Evolutionary conservation across 53 echinoderm and acorn worm genomes (phyloP), one percentile per base, ranked within the genome.

Genomic region (Astropecten irregularis): DNA sequence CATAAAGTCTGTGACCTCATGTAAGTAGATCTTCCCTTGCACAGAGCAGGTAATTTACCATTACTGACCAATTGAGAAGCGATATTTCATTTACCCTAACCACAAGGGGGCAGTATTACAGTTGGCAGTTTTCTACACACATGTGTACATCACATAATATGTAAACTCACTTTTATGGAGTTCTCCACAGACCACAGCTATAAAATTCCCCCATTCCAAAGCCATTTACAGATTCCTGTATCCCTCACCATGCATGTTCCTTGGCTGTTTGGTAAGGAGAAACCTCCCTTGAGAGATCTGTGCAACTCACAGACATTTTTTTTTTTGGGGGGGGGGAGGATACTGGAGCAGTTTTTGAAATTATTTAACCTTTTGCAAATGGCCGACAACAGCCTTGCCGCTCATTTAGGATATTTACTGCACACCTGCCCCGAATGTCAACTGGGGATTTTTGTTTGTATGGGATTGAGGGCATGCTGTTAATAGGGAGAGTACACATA

Each of bases 341-440:
- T 15, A 19, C 15, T 25, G 26, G 8, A 40, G 3, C 36, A 38
- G 37, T 21, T 38, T 34, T 11, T 19, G n/a, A 66, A 39, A 38
- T 20, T 39, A 10, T 18, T 23, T 21, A 9, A 33, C 21, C 37
- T 22, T 67, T 14, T 39, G 21, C 21, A 34, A 38, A 23, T 33
- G 9, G 34, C n/a, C 39, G 5, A 13, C 25, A 15, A 25, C 11
- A 15, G 57, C 58, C 40, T 40, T 57, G 76, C 76, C 40, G 39
- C 57, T 76, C 57, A 76, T 76, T 76, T n/a, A n/a, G 57, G 56
- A 39, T 36, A 56, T 55, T 39, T 38, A 76, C 56, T 23, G 23
- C 57, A 22, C 76, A 76, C 76, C 76, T 76, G 76, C 57, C 57
- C 22, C 15, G 13, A 40, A 36, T 76, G 58, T 76, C 76, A 76